These are phyloP conservation scores for Epirrita christyi DNA, from an alignment of 2,888 invertebrate species.

Conservation along the genomic window DNA sequence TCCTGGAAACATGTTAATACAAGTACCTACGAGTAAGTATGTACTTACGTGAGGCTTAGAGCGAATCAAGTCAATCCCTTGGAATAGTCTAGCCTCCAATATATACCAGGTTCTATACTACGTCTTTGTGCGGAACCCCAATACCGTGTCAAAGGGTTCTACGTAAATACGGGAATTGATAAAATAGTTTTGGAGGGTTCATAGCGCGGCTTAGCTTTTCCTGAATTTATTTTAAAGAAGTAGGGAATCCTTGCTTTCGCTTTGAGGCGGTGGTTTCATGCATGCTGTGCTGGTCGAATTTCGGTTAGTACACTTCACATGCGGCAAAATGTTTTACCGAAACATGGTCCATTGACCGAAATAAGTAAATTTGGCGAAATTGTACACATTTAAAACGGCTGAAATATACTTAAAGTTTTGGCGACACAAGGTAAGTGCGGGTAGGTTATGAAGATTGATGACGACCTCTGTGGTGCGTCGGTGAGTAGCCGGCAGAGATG, in stretches of 20 bases:
- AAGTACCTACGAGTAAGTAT: slow-evolving; percentile 10
- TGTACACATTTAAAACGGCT: not conserved
- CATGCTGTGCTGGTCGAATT: slow-evolving; percentile 16
- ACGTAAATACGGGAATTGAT: slow-evolving; percentile 34
- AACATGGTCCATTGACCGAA: not conserved
- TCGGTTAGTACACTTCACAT: slow-evolving; percentile 9
- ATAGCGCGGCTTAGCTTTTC: slow-evolving; percentile 7
- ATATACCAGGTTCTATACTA: slow-evolving; percentile 24
- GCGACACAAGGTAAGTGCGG: not conserved
- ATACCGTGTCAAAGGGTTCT: slow-evolving; percentile 39
- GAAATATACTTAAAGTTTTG: not conserved
- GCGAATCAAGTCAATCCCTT: slow-evolving; percentile 39
- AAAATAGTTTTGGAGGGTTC: slow-evolving; percentile 26
- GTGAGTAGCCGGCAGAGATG: too few species aligned
- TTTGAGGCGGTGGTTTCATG: slow-evolving; percentile 15
- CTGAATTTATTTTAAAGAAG: slow-evolving; percentile 21
- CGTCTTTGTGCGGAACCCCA: slow-evolving; percentile 34
- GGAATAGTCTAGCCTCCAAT: slow-evolving; percentile 35
- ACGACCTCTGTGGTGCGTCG: too few species aligned
- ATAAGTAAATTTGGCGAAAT: not conserved
- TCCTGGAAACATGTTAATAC: slow-evolving; percentile 21
- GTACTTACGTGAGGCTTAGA: slow-evolving; percentile 26
- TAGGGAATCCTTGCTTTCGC: slow-evolving; percentile 7
- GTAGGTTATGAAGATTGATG: too few species aligned
- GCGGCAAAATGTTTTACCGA: slow-evolving; percentile 9